phyloP scores from a whole-genome alignment of 2,113 vertebrate genomes.

The Suricata suricatta region DNA sequence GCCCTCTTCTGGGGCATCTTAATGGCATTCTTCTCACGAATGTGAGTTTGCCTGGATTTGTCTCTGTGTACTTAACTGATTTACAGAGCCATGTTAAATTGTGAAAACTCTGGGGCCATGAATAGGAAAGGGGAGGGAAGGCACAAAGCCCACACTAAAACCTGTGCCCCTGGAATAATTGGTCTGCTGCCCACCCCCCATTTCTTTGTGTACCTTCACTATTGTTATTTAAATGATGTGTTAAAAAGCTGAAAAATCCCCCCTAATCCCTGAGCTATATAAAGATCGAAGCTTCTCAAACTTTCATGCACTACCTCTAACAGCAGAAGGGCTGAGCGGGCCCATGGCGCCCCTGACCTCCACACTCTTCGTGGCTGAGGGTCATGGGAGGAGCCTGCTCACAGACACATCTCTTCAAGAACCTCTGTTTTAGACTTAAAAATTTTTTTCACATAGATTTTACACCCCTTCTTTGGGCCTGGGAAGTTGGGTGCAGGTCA shows the following conservation, averaged over 20 bases:
- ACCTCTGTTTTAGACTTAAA: background rate
- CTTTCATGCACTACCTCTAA: background rate
- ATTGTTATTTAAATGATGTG: constrained; percentile 53
- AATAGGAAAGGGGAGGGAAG: background rate
- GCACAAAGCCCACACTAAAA: background rate
- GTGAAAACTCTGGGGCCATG: background rate
- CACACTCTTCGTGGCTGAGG: background rate
- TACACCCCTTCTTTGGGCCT: background rate
- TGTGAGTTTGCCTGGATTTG: constrained; percentile 14
- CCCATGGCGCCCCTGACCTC: no score
- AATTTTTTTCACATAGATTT: background rate
- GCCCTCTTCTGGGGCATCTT: background rate
- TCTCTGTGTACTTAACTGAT: constrained; percentile 19
- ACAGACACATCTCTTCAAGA: background rate
- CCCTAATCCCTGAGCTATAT: background rate
- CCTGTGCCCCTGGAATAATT: background rate
- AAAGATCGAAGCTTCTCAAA: background rate
- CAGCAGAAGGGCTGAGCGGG: background rate
- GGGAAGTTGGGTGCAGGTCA: background rate
- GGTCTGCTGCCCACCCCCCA: background rate
- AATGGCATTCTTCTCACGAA: background rate
- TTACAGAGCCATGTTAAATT: constrained; percentile 18
- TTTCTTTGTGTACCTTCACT: background rate
- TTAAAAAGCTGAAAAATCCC: background rate
- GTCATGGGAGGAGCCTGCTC: background rate